Base-by-base conservation (phyloP, 2,113 vertebrate species). In the Periophthalmus modestus region DNA sequence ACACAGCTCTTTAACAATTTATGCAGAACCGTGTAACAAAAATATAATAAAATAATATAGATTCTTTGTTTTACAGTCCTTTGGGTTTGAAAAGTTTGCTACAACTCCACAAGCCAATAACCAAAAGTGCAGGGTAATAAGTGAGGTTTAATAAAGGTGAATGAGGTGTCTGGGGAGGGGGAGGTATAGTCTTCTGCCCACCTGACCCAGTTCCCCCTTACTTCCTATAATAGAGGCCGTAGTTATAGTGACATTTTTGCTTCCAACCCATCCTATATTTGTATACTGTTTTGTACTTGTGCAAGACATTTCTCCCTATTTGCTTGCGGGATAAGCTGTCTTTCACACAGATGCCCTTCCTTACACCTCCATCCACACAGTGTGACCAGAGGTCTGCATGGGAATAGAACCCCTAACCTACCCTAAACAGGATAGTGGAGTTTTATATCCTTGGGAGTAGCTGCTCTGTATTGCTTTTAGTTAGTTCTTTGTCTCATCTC, bases 101-200 rank as follows among this genome's bases (percentile, higher is more conserved):
- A 55, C 19, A n/a, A n/a, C 52, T 7, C 21, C 5, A 55, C 52
- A 55, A 55, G 52, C 52, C 39, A 43, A 43, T n/a, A 7, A 55
- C 52, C 19, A 55, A 7, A 55, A 55, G 52, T 21, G 52, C 52
- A 55, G 19, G 52, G 52, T 19, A 55, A 55, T 55, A 55, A 55
- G 52, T 55, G 52, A 55, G 52, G 52, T 55, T 55, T 55, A 55
- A 55, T 55, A 55, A 55, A 21, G 19, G 52, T 55, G 52, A 55
- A 55, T 7, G 18, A 55, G 7, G 52, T 21, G 52, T 55, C 52
- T 55, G 19, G 52, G 52, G 52, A 55, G 52, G 3, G 15, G 14
- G 13, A 14, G 14, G 12, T 48, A 4, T 14, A 43, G 7, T 10
- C 7, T 39, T 39, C 7, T 39, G 7, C 36, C 7, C 39, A 10